Percentiles rank a stretch among this genome's conserved stretches.
Conservation (phyloP, 2,888 invertebrate genomes). For the Lamellibrachia columna region DNA sequence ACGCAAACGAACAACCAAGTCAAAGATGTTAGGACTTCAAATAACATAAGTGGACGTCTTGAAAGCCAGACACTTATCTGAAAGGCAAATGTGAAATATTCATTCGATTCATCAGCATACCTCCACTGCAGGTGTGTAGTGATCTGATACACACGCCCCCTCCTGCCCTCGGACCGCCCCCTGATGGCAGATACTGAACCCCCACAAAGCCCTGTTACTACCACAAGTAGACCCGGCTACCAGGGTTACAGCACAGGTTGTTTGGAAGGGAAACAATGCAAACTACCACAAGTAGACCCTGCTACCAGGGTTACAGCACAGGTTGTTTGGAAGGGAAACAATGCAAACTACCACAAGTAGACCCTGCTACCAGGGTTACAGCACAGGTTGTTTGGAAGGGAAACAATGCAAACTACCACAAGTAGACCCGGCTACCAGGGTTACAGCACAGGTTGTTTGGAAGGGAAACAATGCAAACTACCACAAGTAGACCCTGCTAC, state of each 20-base stretch:
- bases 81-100: not conserved
- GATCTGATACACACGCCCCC: not conserved
- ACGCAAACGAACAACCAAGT: not conserved
- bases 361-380: not conserved
- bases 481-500: not conserved
- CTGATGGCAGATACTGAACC: not conserved
- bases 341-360: not conserved
- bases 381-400: not conserved
- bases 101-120: not conserved
- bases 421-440: not conserved
- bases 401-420: too few species aligned
- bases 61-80: not conserved
- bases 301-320: not conserved
- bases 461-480: too few species aligned
- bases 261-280: not conserved
- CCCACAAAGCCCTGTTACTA: not conserved
- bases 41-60: not conserved
- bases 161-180: not conserved
- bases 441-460: not conserved
- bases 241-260: not conserved
- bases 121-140: not conserved
- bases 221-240: not conserved
- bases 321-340: not conserved
- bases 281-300: not conserved
- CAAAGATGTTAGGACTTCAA: not conserved